Conservation (phyloP, 2,888 invertebrate genomes). For the Phyto melanocephala region DNA sequence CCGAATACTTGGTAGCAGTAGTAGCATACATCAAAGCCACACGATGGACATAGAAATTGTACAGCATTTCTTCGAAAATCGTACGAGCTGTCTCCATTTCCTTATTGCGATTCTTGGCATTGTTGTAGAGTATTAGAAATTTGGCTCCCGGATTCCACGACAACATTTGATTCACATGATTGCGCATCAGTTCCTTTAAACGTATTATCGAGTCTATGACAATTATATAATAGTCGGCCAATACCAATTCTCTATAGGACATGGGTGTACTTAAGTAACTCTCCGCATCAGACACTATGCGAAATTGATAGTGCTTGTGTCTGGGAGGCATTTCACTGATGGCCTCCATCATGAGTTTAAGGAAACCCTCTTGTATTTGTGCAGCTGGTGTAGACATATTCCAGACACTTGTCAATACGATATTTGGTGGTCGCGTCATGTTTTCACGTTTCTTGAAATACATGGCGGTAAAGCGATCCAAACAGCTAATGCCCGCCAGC, state of each 20-base stretch:
- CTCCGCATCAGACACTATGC: conserved; percentile 71
- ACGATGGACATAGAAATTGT: conserved; percentile 73
- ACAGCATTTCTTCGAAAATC: conserved; percentile 72
- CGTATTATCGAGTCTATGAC: conserved; percentile 72
- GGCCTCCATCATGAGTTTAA: conserved; percentile 73
- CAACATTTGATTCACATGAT: conserved; percentile 69
- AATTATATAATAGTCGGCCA: conserved; percentile 75
- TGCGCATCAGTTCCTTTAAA: conserved; percentile 67
- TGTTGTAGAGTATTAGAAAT: conserved; percentile 76
- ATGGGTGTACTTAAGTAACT: conserved; percentile 30
- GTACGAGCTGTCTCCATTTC: conserved; percentile 68
- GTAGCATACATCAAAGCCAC: conserved; percentile 74
- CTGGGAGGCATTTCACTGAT: conserved; percentile 57
- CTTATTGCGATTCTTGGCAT: conserved; percentile 64
- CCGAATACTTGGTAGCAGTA: conserved; percentile 71
- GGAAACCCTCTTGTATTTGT: conserved; percentile 74
- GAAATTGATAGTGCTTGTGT: conserved; percentile 69
- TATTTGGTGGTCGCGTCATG: conserved; percentile 71
- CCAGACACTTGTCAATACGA: conserved; percentile 71
- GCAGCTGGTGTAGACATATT: conserved; percentile 76
- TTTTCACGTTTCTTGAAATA: conserved; percentile 71
- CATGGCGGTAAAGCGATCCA: conserved; percentile 71
- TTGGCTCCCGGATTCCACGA: conserved; percentile 78
- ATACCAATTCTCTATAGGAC: conserved; percentile 67
- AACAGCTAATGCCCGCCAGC: conserved; percentile 74